Evolutionary conservation across 1,140 invertebrate genomes (phyloP), one percentile per base, ranked within the genome.

Genomic region (Antheraea pernyi): DNA sequence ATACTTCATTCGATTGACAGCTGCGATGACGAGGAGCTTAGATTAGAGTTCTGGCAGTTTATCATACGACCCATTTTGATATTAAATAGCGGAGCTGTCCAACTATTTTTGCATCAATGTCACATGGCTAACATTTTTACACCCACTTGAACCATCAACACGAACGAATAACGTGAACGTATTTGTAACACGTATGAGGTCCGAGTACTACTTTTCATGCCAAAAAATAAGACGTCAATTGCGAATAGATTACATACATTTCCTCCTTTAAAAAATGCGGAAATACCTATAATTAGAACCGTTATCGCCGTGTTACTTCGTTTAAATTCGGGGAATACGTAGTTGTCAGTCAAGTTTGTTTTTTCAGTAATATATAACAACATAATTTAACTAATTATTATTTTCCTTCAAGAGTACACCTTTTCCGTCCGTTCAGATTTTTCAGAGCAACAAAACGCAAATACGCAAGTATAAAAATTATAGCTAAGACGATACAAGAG

Each of bases 51-150:
- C 46, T 53, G 46, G 46, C 46, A 53, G 46, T 70, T 65, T 62
- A 72, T 67, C 66, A 69, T 67, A 71, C 65, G 58, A 53, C 70
- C 68, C 48, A 62, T 67, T 79, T 75, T 75, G 75, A 79, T 77
- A 76, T 84, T 73, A 76, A 81, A 77, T 75, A 75, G 73, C 70
- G 76, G 80, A n/a, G 78, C 78, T 77, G 83, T 78, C 48, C 65
- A 70, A 74, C 72, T 88, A 88, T 88, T 88, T 86, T 77, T 3
- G 74, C 62, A 65, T 73, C 80, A 86, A 85, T 88, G 84, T 84
- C 85, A 80, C 72, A 63, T 70, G 66, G 67, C 69, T 67, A 69
- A 74, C 60, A 72, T 71, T 74, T 78, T 79, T 71, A 78, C 80
- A 75, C 78, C 80, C 78, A 82, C 78, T 70, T 75, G 67, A 72